Percentiles rank a stretch among this genome's conserved stretches.
Conservation (phyloP, 2,888 invertebrate species). For the Ceraclea dissimilis region DNA sequence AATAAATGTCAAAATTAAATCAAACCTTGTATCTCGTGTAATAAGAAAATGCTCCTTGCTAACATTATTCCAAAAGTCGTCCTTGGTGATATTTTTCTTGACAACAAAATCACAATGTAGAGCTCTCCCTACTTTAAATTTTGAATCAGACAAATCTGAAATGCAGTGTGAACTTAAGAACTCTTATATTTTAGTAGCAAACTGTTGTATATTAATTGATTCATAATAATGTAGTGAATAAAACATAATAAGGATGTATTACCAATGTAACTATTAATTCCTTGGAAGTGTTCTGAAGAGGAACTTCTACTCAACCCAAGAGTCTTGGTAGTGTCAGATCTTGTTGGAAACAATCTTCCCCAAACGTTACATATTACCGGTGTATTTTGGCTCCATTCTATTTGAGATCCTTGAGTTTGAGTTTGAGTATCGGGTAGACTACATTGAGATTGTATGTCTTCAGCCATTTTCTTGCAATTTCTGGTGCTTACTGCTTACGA, state of each 20-base stretch:
- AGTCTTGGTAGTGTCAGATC: conserved; percentile 23
- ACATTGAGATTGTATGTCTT: conserved; percentile 5
- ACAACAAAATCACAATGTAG: conserved; percentile 45
- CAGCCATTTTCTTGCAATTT: background rate
- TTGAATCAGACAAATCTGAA: conserved; percentile 47
- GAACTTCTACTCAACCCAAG: conserved; percentile 27
- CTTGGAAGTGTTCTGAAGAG: conserved; percentile 21
- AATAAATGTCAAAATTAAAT: conserved; percentile 5
- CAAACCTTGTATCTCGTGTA: conserved; percentile 39
- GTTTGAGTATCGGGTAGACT: conserved; percentile 37
- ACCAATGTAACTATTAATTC: conserved; percentile 40
- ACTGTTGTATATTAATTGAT: too few relatives aligned
- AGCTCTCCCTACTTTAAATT: conserved; percentile 49
- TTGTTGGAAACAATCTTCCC: conserved; percentile 47
- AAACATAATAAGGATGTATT: conserved; percentile 16
- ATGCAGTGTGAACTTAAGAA: too few relatives aligned
- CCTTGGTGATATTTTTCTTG: conserved; percentile 38
- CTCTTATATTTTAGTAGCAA: too few relatives aligned
- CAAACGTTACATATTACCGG: conserved; percentile 43
- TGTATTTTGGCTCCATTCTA: conserved; percentile 44
- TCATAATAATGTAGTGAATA: too few relatives aligned
- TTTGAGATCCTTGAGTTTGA: conserved; percentile 43
- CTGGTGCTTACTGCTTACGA: too few relatives aligned
- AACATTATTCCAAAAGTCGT: conserved; percentile 43
- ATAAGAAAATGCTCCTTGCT: conserved; percentile 61